Conservation (phyloP, 2,113 vertebrate species). For the Tragelaphus imberbis region DNA sequence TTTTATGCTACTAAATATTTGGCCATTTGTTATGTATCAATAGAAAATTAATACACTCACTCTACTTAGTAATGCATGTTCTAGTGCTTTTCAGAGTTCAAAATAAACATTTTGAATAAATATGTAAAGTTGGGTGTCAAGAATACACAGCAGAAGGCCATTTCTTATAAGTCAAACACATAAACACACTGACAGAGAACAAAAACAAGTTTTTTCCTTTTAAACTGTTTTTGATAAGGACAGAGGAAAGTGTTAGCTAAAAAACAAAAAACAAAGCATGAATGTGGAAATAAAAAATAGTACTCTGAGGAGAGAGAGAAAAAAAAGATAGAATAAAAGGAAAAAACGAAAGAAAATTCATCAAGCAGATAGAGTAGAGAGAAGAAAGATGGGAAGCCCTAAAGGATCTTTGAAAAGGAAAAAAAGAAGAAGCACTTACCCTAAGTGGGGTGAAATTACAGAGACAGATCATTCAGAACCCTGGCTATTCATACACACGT, state of each 20-base stretch:
- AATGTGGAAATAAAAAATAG: not conserved
- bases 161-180: not conserved
- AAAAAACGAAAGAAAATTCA: not conserved
- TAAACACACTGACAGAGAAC: not conserved
- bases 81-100: not conserved
- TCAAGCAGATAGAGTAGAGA: not conserved
- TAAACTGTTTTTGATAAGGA: not conserved
- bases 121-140: not conserved
- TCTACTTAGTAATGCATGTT: not conserved
- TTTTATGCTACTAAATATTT: not conserved
- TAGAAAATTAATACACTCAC: not conserved
- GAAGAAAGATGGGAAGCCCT: not conserved
- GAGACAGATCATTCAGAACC: not conserved
- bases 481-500: not conserved
- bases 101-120: not conserved
- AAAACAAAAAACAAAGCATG: not conserved
- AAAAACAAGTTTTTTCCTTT: not conserved
- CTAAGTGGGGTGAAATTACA: not conserved
- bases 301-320: not conserved
- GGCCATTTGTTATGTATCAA: not conserved
- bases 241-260: not conserved
- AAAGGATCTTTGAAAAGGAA: not conserved
- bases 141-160: not conserved
- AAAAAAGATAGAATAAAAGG: not conserved
- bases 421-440: not conserved